Evolutionary conservation across 1,140 invertebrate species (phyloP), one percentile per base, ranked within the genome.

Genomic region (Agrilus planipennis): DNA sequence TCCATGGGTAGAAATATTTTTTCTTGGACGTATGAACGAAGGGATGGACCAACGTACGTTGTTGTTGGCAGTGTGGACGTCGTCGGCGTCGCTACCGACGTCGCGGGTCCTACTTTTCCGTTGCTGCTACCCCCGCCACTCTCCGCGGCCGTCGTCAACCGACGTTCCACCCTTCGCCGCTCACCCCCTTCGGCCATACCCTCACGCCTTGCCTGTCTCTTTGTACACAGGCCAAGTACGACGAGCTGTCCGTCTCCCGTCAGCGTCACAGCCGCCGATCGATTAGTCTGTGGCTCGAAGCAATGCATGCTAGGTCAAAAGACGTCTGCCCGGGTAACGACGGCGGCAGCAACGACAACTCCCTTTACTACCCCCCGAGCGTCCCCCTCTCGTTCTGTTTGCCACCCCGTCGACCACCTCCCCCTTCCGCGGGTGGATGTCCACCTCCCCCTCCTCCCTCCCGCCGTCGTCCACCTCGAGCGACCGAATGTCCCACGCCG

Each of bases 271-370:
- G 43, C 55, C 50, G 52, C 52, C 55, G 58, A 62, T 61, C 60
- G 57, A 58, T 60, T 59, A 60, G 57, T 60, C 54, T 54, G 49
- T 55, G 53, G 55, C 55, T 58, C 56, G 58, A 58, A 57, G 54
- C 55, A 55, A 57, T 57, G 57, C 55, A 57, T 52, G 52, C 49
- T 54, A 58, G 58, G 57, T 61, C 58, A 60, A 60, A 62, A 61
- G 60, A 62, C 58, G 58, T 60, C 57, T 60, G 57, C 58, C 58
- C 57, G 57, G 58, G 60, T 54, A n/a, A n/a, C n/a, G n/a, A n/a
- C n/a, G n/a, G n/a, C n/a, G n/a, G n/a, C n/a, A 54, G 45, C 53
- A 55, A 45, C 54, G 47, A 53, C 53, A 46, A 53, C 52, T 52
- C 34, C 29, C 34, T 39, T 31, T 32, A 37, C 39, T 38, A 39